Conservation (phyloP, 64 coral and sea anemone genomes). For the Hydrozoanthus tunicans region DNA sequence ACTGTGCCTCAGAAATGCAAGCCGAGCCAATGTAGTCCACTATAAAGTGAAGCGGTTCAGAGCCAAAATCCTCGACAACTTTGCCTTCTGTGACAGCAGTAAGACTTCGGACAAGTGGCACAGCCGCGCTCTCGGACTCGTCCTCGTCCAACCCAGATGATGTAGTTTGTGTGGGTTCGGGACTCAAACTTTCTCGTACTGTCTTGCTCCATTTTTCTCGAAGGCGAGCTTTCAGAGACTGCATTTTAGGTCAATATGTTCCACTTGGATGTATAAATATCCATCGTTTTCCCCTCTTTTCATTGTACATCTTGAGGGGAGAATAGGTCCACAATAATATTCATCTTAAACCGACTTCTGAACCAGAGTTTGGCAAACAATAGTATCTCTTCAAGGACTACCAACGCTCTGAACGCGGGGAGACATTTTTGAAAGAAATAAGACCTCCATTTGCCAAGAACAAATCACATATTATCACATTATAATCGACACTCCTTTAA, state of each 20-base stretch:
- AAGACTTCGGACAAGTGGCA: conserved; percentile 30
- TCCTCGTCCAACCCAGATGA: conserved; percentile 7
- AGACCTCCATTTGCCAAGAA: neutral
- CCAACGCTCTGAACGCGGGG: neutral
- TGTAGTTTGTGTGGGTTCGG: conserved; percentile 32
- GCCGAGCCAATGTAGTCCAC: conserved; percentile 94
- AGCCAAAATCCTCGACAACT: conserved; percentile 71
- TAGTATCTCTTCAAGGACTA: neutral
- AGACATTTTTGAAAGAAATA: neutral
- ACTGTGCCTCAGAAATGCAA: conserved; percentile 87
- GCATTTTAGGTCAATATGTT: conserved; percentile 39
- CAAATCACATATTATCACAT: conserved; percentile 15
- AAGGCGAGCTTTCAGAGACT: conserved; percentile 23
- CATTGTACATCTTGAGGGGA: neutral
- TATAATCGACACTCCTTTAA: conserved; percentile 3
- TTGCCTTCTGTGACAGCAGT: conserved; percentile 55
- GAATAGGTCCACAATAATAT: neutral
- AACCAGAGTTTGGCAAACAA: conserved; percentile 11
- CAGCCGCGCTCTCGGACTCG: neutral
- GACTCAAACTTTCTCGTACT: neutral
- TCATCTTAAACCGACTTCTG: neutral
- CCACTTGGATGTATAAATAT: conserved; percentile 44
- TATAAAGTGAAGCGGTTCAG: conserved; percentile 85
- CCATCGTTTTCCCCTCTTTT: neutral
- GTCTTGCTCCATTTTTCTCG: conserved; percentile 15